phyloP scores from a whole-genome alignment of 2,113 vertebrate species.

The Talpa occidentalis region DNA sequence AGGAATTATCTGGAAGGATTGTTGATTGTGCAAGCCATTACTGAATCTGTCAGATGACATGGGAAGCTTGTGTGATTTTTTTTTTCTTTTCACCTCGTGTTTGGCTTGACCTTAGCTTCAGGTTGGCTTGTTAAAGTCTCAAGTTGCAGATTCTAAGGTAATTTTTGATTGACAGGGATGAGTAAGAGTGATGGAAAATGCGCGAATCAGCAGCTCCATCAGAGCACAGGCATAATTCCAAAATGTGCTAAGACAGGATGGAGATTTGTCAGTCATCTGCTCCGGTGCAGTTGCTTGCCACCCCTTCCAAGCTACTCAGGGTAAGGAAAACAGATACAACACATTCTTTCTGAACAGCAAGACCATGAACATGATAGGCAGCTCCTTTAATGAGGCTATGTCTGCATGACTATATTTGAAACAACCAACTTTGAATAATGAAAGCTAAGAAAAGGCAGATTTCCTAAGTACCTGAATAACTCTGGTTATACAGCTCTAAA shows the following conservation, averaged over 20 bases:
- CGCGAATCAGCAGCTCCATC: not conserved
- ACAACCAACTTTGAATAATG: not conserved
- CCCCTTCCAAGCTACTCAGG: not conserved
- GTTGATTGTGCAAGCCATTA: not conserved
- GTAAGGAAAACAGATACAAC: not conserved
- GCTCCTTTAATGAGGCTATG: not conserved
- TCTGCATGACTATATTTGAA: not conserved
- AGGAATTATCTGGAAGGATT: constrained; percentile 9
- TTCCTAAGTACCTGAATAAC: not conserved
- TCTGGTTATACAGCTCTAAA: not conserved
- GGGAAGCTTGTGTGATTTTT: not conserved
- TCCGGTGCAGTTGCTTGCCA: not conserved
- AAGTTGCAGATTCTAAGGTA: not conserved
- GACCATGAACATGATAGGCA: not conserved
- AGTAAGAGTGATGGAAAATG: not conserved
- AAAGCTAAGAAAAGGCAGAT: not conserved
- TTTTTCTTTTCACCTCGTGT: not conserved
- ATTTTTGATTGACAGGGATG: not conserved
- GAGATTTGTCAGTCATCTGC: not conserved
- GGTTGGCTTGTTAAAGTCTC: not conserved
- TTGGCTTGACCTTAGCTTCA: constrained; percentile 19
- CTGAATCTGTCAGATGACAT: not conserved
- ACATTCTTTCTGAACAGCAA: not conserved
- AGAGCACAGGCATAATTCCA: rapidly evolving
- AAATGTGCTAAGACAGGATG: no score